These are phyloP conservation scores for Acholoe squamosa DNA, from an alignment of 2,888 invertebrate species.

Conservation along the genomic window DNA sequence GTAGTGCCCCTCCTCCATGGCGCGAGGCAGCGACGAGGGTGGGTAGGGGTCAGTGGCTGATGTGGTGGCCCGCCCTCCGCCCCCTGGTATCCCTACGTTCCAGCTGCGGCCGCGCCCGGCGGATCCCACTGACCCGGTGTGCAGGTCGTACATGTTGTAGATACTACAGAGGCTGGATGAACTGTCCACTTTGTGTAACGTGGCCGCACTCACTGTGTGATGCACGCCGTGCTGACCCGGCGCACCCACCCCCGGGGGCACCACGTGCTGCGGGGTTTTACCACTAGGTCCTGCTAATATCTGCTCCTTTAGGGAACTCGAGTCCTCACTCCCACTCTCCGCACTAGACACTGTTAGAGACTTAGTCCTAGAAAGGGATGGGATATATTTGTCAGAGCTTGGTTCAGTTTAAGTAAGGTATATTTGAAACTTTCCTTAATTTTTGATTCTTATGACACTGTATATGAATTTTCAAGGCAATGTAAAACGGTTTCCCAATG, in stretches of 20 bases:
- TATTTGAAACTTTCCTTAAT: too few relatives aligned
- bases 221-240: background rate
- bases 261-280: background rate
- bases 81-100: background rate
- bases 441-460: too few relatives aligned
- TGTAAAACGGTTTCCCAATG: too few relatives aligned
- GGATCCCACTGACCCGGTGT: constrained; percentile 25
- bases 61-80: background rate
- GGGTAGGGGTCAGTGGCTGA: background rate
- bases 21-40: constrained; percentile 14
- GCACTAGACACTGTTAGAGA: constrained; percentile 57
- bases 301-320: constrained; percentile 62
- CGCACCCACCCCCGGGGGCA: background rate
- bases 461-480: too few relatives aligned
- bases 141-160: constrained; percentile 57
- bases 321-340: constrained; percentile 61
- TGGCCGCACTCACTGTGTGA: constrained; percentile 30
- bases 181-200: constrained; percentile 64
- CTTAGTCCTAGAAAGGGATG: constrained; percentile 23
- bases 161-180: constrained; percentile 64
- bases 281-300: background rate
- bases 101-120: constrained; percentile 7
- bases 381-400: too few relatives aligned
- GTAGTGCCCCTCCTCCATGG: constrained; percentile 67
- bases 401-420: too few relatives aligned